These are phyloP conservation scores for Heliopora coerulea DNA, from an alignment of 92 coral and sea anemone genomes.

Conservation along the genomic window DNA sequence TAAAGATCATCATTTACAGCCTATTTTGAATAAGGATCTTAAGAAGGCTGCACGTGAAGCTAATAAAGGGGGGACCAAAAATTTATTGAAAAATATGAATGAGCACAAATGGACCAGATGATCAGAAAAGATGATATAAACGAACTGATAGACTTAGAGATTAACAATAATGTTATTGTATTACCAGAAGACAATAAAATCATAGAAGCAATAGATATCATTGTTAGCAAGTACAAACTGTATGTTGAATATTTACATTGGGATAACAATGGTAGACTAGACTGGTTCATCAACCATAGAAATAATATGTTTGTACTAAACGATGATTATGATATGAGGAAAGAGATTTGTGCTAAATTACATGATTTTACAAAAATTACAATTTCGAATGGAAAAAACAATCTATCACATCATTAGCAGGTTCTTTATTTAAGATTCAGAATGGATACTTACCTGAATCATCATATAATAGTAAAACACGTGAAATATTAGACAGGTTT, in stretches of 20 bases:
- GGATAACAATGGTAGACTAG: conserved; percentile 33
- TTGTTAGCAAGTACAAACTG: background rate
- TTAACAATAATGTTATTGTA: conserved; percentile 36
- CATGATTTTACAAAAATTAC: conserved; percentile 24
- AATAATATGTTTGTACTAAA: conserved; percentile 42
- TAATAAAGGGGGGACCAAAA: too few species aligned
- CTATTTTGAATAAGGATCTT: too few species aligned
- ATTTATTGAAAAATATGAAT: too few species aligned
- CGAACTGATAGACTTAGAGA: background rate
- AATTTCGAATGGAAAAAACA: conserved; percentile 48
- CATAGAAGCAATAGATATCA: conserved; percentile 1
- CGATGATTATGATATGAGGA: conserved; percentile 46
- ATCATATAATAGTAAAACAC: conserved; percentile 11
- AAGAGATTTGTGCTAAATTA: conserved; percentile 34
- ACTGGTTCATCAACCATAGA: conserved; percentile 42
- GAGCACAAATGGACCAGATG: too few species aligned
- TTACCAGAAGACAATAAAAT: conserved; percentile 36
- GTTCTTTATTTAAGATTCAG: conserved; percentile 20
- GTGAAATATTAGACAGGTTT: conserved; percentile 45
- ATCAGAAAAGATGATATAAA: conserved; percentile 5
- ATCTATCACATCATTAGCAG: conserved; percentile 1
- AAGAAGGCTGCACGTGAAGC: too few species aligned
- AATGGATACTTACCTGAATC: conserved; percentile 40
- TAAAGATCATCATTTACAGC: too few species aligned
- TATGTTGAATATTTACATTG: conserved; percentile 48